Percentiles rank a stretch among this genome's conserved stretches.
Conservation (phyloP, 2,888 invertebrate genomes). For the Xylophagus ater region DNA sequence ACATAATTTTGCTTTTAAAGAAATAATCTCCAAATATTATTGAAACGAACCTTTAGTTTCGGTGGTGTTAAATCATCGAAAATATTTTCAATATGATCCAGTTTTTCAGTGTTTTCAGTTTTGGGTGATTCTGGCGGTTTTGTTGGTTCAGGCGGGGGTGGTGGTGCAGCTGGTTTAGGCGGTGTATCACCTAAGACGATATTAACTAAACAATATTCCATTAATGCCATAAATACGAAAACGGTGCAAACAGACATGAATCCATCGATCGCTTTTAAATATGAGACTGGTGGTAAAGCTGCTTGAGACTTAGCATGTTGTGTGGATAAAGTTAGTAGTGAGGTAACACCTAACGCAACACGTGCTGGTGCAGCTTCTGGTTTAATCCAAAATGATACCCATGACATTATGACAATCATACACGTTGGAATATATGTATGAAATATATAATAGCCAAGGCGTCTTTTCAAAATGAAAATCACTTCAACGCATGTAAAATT, state of each 20-base stretch:
- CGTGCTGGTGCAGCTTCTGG: slow-evolving; percentile 86
- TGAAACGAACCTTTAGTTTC: slow-evolving; percentile 12
- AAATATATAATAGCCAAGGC: slow-evolving; percentile 80
- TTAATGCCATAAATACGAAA: slow-evolving; percentile 79
- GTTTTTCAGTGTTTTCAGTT: slow-evolving; percentile 23
- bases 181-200: slow-evolving; percentile 42
- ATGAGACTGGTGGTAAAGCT: slow-evolving; percentile 79
- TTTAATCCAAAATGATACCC: slow-evolving; percentile 94
- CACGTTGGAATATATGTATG: slow-evolving; percentile 89
- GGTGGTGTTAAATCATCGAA: too few species aligned
- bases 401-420: slow-evolving; percentile 87
- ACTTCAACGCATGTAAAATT: slow-evolving; percentile 84
- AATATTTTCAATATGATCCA: too few species aligned
- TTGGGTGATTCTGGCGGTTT: slow-evolving; percentile 11
- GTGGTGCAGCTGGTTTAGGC: too few species aligned
- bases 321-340: slow-evolving; percentile 75
- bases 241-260: slow-evolving; percentile 91
- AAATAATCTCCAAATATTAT: neutral
- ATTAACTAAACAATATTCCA: slow-evolving; percentile 85
- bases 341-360: slow-evolving; percentile 79
- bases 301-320: slow-evolving; percentile 89
- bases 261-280: slow-evolving; percentile 85
- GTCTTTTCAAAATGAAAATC: slow-evolving; percentile 70
- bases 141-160: too few species aligned
- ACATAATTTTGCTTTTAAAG: too few species aligned